These are phyloP conservation scores for Laodelphax striatellus DNA, from an alignment of 1,140 invertebrate species.

Conservation along the genomic window DNA sequence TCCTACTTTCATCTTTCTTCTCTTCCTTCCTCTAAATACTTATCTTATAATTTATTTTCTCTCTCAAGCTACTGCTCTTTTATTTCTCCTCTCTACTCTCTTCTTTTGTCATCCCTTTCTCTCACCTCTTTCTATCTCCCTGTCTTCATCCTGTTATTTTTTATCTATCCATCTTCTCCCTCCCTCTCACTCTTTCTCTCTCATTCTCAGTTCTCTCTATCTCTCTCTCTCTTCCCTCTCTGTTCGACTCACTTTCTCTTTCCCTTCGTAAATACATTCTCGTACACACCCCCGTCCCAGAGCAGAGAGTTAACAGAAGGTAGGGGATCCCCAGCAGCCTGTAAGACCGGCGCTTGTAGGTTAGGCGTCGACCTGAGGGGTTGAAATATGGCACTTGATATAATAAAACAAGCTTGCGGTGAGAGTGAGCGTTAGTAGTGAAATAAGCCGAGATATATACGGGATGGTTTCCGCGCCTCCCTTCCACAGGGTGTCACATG, in stretches of 20 bases:
- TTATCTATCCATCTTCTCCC: no score
- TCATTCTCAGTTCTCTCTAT: not conserved
- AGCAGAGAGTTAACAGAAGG: no score
- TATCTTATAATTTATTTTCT: no score
- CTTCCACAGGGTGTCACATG: not conserved
- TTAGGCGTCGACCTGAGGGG: not conserved
- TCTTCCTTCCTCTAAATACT: no score
- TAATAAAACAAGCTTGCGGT: conserved; percentile 12
- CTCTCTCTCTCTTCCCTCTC: not conserved
- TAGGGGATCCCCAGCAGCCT: no score
- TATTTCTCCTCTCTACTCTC: no score
- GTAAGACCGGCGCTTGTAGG: no score
- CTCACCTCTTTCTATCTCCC: no score
- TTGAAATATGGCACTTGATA: conserved; percentile 13
- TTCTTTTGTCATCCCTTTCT: no score
- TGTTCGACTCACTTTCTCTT: not conserved
- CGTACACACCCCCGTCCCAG: not conserved
- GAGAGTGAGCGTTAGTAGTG: not conserved
- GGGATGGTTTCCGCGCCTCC: not conserved
- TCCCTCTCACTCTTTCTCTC: not conserved
- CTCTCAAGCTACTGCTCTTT: no score
- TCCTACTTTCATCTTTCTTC: no score
- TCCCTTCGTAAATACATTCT: not conserved
- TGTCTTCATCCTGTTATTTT: no score
- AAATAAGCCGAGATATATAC: conserved; percentile 3